A percentile compares a stretch with the other conserved stretches of the same genome.
These are phyloP conservation scores for Crossocerus cetratus DNA, from an alignment of 2,888 invertebrate genomes.

Conservation along the genomic window DNA sequence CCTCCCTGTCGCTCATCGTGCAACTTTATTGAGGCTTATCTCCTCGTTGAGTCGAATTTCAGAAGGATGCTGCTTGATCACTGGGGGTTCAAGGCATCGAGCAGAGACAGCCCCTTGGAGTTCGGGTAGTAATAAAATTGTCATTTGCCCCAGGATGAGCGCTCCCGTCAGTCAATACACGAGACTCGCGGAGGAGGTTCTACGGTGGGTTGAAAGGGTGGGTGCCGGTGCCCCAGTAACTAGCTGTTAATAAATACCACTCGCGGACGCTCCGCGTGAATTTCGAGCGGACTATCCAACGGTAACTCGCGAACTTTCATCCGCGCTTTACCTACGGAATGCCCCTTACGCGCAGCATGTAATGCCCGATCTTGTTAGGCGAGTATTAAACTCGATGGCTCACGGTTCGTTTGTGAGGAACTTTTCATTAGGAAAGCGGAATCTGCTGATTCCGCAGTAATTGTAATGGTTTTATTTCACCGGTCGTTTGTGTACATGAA, in stretches of 20 bases:
- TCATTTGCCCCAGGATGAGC: slow-evolving; percentile 2
- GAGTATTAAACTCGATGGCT: not conserved
- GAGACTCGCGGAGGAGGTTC: not conserved
- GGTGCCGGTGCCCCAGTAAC: not conserved
- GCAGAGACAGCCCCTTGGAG: not conserved
- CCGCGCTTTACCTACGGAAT: not conserved
- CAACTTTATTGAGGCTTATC: slow-evolving; percentile 28
- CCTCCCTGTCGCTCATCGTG: slow-evolving; percentile 25
- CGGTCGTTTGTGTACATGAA: too few relatives aligned
- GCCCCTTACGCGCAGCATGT: not conserved
- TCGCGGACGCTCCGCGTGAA: not conserved
- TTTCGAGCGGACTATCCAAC: not conserved
- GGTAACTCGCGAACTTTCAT: not conserved
- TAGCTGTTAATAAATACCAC: not conserved
- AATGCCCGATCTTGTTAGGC: not conserved
- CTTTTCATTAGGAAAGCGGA: not conserved
- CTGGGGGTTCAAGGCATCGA: not conserved
- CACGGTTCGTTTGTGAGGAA: not conserved
- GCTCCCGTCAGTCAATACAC: not conserved
- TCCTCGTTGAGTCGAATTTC: slow-evolving; percentile 24
- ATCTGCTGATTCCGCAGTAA: not conserved
- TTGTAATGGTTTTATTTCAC: too few relatives aligned
- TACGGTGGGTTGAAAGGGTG: not conserved
- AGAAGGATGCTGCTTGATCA: slow-evolving; percentile 10
- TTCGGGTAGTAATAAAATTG: slow-evolving; percentile 16